Percentiles rank a stretch among this genome's conserved stretches.
phyloP scores from a whole-genome alignment of 2,888 invertebrate species.

The Hylaea fasciaria region DNA sequence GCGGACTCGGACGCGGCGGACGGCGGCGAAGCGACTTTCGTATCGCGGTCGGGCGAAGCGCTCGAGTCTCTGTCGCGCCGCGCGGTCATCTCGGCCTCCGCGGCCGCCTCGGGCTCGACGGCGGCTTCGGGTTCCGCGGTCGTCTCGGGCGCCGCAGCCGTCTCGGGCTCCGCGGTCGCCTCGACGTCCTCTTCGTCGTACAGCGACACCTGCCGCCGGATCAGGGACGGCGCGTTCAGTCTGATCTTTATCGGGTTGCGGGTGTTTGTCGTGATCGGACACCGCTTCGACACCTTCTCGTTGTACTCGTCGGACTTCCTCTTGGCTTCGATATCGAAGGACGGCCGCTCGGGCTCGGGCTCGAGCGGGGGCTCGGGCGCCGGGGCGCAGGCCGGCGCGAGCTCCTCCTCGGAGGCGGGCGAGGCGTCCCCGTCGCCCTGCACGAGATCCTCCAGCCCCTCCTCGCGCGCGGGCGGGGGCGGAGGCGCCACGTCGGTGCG shows the following conservation, averaged over 20 bases:
- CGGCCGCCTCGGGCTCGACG: neutral
- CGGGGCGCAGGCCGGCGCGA: slow-evolving; percentile 1
- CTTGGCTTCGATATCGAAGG: slow-evolving; percentile 6
- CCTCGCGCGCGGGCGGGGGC: slow-evolving; percentile 39
- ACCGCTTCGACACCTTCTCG: slow-evolving; percentile 70
- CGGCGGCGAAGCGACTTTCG: slow-evolving; percentile 13
- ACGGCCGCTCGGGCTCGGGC: slow-evolving; percentile 11
- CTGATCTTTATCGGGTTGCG: slow-evolving; percentile 77
- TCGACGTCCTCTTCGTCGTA: slow-evolving; percentile 82
- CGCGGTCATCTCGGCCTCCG: slow-evolving; percentile 4
- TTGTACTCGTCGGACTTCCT: slow-evolving; percentile 59
- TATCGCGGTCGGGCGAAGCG: slow-evolving; percentile 15
- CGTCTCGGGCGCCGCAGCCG: neutral
- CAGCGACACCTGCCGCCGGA: slow-evolving; percentile 79
- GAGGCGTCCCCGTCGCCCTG: slow-evolving; percentile 58
- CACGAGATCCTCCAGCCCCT: slow-evolving; percentile 46
- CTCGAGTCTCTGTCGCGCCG: neutral
- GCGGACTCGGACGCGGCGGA: neutral
- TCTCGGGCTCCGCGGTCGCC: slow-evolving; percentile 13
- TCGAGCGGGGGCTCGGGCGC: slow-evolving; percentile 6
- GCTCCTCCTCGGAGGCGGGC: slow-evolving; percentile 15
- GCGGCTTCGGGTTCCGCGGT: neutral
- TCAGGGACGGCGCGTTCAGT: slow-evolving; percentile 76
- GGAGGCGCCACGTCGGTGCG: slow-evolving; percentile 40
- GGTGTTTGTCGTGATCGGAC: slow-evolving; percentile 70